phyloP scores from a whole-genome alignment of 2,888 invertebrate species.

The Troilus luridus region DNA sequence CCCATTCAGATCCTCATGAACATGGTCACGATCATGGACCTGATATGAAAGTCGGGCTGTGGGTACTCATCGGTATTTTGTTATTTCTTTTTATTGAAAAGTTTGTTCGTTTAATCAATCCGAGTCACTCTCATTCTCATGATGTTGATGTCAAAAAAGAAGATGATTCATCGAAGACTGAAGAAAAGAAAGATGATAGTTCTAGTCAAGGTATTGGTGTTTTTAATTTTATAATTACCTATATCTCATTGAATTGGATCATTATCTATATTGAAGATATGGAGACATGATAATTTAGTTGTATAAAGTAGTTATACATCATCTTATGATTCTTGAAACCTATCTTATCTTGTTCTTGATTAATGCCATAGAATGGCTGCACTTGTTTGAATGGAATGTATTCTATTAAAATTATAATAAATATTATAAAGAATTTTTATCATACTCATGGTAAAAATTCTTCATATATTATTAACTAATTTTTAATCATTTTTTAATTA shows the following conservation, averaged over 20 bases:
- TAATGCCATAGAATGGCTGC: not conserved
- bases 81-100: conserved; percentile 90
- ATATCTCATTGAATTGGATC: not conserved
- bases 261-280: not conserved
- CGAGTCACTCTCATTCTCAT: conserved; percentile 84
- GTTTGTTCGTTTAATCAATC: conserved; percentile 87
- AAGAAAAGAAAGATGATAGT: conserved; percentile 65
- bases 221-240: no score
- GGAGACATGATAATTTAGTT: not conserved
- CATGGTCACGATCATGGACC: conserved; percentile 70
- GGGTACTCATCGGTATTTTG: conserved; percentile 91
- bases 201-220: not conserved
- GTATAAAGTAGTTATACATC: not conserved
- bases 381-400: not conserved
- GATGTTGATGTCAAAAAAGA: conserved; percentile 56
- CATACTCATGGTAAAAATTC: no score
- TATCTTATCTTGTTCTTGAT: not conserved
- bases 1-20: conserved; percentile 69
- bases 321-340: not conserved
- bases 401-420: not conserved
- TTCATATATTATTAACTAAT: no score
- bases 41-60: conserved; percentile 93
- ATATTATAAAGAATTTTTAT: not conserved
- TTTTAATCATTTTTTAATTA: no score
- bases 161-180: conserved; percentile 65